phyloP scores from a whole-genome alignment of 1,140 invertebrate species.

The Berghia stephanieae region DNA sequence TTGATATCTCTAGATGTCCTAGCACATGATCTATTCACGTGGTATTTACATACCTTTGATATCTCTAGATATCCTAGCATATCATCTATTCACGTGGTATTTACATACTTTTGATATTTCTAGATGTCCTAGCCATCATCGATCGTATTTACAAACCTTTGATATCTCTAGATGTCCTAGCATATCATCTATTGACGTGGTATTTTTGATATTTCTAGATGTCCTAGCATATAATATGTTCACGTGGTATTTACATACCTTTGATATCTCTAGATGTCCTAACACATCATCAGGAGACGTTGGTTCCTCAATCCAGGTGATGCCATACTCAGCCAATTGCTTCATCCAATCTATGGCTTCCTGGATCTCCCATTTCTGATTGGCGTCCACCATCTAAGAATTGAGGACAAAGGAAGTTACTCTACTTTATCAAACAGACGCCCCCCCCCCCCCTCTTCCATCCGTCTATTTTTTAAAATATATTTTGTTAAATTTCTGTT shows the following conservation, averaged over 20 bases:
- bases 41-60: too few species aligned
- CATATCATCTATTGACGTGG: neutral
- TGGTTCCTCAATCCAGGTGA: slow-evolving; percentile 92
- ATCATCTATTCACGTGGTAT: neutral
- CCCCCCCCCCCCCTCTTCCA: too few species aligned
- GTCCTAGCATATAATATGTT: neutral
- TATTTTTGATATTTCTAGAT: too few species aligned
- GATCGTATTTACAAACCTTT: too few species aligned
- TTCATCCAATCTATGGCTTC: slow-evolving; percentile 89
- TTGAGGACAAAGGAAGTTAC: neutral
- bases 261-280: slow-evolving; percentile 80
- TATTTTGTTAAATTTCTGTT: too few species aligned
- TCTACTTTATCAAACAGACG: neutral
- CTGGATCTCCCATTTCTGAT: slow-evolving; percentile 88
- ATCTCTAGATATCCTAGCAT: too few species aligned
- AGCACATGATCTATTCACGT: too few species aligned
- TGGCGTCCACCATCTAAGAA: slow-evolving; percentile 84
- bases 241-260: slow-evolving; percentile 65
- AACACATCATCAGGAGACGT: slow-evolving; percentile 90
- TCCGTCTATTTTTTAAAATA: too few species aligned
- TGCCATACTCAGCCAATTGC: slow-evolving; percentile 77
- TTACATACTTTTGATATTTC: too few species aligned
- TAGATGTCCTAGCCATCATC: too few species aligned
- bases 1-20: too few species aligned
- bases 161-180: neutral